phyloP scores from a whole-genome alignment of 2,797 vertebrate species.

The Microchirus variegatus region DNA sequence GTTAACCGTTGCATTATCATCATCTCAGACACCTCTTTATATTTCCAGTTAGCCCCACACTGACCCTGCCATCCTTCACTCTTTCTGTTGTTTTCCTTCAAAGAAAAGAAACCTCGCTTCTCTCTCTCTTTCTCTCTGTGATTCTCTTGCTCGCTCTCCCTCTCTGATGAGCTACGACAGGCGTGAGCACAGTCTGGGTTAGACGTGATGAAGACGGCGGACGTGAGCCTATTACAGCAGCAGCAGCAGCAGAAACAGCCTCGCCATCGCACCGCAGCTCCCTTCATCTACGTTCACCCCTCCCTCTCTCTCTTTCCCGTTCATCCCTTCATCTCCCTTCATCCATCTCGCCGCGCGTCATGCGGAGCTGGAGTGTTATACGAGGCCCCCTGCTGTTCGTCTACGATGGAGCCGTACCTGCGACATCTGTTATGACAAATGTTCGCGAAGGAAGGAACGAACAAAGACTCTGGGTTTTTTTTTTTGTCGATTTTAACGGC shows the following conservation, averaged over 20 bases:
- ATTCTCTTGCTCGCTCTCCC: slow-evolving; percentile 21
- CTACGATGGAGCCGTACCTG: slow-evolving; percentile 1
- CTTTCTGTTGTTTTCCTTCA: slow-evolving; percentile 27
- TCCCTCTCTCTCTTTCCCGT: slow-evolving; percentile 23
- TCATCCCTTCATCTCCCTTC: slow-evolving; percentile 14
- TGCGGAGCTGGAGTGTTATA: slow-evolving; percentile 18
- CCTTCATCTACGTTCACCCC: slow-evolving; percentile 46
- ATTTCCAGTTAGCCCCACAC: too few relatives aligned
- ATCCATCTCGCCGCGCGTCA: slow-evolving; percentile 18
- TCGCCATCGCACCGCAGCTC: slow-evolving; percentile 46
- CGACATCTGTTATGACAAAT: slow-evolving; percentile 13
- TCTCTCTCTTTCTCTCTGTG: slow-evolving; percentile 17
- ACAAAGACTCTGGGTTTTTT: too few relatives aligned
- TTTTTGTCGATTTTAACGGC: too few relatives aligned
- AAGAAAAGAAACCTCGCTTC: slow-evolving; percentile 12
- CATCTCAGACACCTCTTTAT: too few relatives aligned
- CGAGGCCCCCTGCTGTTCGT: slow-evolving; percentile 16
- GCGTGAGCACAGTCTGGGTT: slow-evolving; percentile 38
- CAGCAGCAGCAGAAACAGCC: slow-evolving; percentile 27
- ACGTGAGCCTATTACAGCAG: slow-evolving; percentile 65
- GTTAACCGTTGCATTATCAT: too few relatives aligned
- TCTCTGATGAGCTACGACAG: slow-evolving; percentile 63
- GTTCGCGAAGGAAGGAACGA: slow-evolving; percentile 5
- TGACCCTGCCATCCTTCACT: too few relatives aligned
- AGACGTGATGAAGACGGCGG: slow-evolving; percentile 63